Evolutionary conservation across 2,797 vertebrate species (phyloP).

Genomic region (Aratinga solstitialis): DNA sequence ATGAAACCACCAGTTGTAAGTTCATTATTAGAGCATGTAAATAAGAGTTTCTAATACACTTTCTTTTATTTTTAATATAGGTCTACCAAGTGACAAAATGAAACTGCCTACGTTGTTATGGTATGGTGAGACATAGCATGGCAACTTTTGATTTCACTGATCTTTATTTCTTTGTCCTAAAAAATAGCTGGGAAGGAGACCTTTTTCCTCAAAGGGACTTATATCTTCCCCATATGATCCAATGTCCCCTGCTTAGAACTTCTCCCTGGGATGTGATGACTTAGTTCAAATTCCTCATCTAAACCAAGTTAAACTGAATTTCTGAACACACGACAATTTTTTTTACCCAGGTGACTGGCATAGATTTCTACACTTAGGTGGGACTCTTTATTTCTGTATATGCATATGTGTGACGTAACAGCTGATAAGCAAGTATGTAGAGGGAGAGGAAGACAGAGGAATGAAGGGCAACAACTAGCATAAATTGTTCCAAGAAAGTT

Average conservation of each 20-base stretch:
- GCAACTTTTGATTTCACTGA: background rate
- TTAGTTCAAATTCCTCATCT: background rate
- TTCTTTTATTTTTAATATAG: background rate
- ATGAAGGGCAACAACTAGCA: background rate
- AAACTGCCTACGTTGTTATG: background rate
- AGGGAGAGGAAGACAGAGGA: background rate
- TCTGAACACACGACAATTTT: background rate
- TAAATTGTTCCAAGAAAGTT: background rate
- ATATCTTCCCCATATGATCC: background rate
- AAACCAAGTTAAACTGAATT: background rate
- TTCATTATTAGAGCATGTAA: background rate
- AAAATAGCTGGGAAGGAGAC: background rate
- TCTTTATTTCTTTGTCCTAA: background rate
- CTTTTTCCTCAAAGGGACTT: background rate
- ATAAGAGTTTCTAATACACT: background rate
- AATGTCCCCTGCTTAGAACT: background rate
- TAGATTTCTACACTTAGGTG: background rate
- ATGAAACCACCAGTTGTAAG: background rate
- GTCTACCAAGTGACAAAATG: background rate
- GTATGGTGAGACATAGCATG: background rate
- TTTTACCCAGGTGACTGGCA: background rate
- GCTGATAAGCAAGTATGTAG: background rate
- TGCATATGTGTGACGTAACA: background rate
- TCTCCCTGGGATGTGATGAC: background rate
- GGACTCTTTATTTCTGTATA: background rate